Conservation (phyloP, 2,888 invertebrate genomes). For the Acanthococcus lagerstroemiae region DNA sequence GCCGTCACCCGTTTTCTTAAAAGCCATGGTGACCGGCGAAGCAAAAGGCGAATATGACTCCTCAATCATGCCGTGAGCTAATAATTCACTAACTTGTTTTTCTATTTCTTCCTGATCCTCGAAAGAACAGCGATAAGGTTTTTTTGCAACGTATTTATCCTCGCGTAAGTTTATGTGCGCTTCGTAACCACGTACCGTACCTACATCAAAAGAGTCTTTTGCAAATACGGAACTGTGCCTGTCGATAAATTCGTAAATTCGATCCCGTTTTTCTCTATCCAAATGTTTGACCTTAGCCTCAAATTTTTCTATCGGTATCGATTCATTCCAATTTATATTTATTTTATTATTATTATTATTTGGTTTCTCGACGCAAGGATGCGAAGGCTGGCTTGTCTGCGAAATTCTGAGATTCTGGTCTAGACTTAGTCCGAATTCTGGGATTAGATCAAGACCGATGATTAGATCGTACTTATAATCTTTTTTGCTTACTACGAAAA, state of each 20-base stretch:
- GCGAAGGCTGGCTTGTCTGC: no score
- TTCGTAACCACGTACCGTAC: neutral
- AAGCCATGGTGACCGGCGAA: conserved; percentile 3
- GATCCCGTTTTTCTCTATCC: neutral
- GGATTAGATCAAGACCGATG: no score
- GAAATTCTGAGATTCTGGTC: no score
- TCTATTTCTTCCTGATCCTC: conserved; percentile 18
- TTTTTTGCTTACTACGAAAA: no score
- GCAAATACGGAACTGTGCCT: neutral
- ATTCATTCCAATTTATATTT: neutral
- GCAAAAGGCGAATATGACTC: conserved; percentile 17
- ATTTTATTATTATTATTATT: no score
- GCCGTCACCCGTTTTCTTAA: conserved; percentile 5
- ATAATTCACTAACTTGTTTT: conserved; percentile 6
- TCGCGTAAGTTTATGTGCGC: neutral
- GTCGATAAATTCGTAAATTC: neutral
- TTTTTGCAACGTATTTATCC: conserved; percentile 2
- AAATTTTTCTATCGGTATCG: neutral
- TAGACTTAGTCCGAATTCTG: no score
- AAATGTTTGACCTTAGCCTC: neutral
- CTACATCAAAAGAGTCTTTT: conserved; percentile 2
- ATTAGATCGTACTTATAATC: no score
- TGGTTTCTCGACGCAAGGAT: no score
- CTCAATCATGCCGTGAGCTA: conserved; percentile 8
- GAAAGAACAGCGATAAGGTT: conserved; percentile 21